Evolutionary conservation across 2,113 vertebrate genomes (phyloP), one percentile per base, ranked within the genome.

Genomic region (Lonchura striata): DNA sequence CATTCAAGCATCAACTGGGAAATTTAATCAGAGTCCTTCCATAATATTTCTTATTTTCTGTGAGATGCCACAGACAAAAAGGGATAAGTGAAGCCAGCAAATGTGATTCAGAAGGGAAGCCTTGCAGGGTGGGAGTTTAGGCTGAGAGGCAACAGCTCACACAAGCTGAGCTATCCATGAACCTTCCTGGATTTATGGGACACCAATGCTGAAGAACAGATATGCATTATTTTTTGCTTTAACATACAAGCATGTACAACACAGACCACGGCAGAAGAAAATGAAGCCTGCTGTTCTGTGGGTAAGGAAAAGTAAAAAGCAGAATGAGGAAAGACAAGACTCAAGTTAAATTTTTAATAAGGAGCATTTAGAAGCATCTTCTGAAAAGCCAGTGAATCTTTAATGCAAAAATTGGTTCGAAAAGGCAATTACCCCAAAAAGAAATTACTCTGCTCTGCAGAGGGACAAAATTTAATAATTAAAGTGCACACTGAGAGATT

Each of bases 391-490:
- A 68, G 91, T 95, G 86, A 97, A 97, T 91, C 86, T 94, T 97
- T 97, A 96, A 95, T 92, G 94, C 46, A 95, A 84, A 95, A 96
- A 95, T 76, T 79, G 83, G 86, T 83, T 88, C 0, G 1, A 96
- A 97, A 97, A 95, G 80, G 80, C 94, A 95, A 84, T 96, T 96
- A 94, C 95, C 86, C 72, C 69, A 60, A 76, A 95, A 95, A 95
- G 90, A 94, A 95, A 92, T 95, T 89, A 86, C 82, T 93, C 79
- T 79, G 60, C 71, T 93, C 85, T 94, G 76, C 88, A 94, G 50
- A 3, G 2, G 88, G 91, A 94, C 90, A 93, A 94, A 92, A 91
- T 87, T 92, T 89, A 96, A 96, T 94, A 94, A 94, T 97, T 97
- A 27, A 97, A 94, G 20, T 71, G 86, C 77, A 91, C 61, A 76